Percentiles rank a stretch among this genome's conserved stretches.
phyloP scores from a whole-genome alignment of 2,113 vertebrate species.

The Corythornis vintsioides region DNA sequence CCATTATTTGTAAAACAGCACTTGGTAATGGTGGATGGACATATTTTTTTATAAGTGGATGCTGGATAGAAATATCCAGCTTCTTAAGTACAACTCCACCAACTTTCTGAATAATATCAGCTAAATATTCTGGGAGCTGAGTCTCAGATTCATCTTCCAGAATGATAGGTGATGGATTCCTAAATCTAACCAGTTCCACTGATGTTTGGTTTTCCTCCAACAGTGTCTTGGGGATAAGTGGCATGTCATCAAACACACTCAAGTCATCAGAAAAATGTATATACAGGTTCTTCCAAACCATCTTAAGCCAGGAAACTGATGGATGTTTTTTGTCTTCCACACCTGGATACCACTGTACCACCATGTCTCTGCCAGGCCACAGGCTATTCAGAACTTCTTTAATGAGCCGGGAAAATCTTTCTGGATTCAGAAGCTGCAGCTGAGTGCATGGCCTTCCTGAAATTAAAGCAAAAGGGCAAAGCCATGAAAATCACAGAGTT shows the following conservation, averaged over 20 bases:
- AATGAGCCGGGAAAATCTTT: conserved; percentile 91
- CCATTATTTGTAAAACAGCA: conserved; percentile 91
- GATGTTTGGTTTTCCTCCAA: conserved; percentile 79
- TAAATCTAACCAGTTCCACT: conserved; percentile 88
- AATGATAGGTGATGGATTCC: conserved; percentile 89
- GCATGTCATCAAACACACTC: conserved; percentile 93
- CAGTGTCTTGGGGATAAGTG: conserved; percentile 88
- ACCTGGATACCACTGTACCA: conserved; percentile 89
- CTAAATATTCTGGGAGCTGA: conserved; percentile 83
- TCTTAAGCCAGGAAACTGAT: conserved; percentile 88
- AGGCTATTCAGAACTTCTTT: conserved; percentile 88
- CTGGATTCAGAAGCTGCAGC: conserved; percentile 89
- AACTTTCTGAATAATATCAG: conserved; percentile 87
- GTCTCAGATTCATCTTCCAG: conserved; percentile 84
- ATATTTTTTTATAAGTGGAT: conserved; percentile 93
- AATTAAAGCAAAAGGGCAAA: conserved; percentile 58
- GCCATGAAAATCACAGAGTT: conserved; percentile 5
- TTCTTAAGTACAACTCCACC: conserved; percentile 91
- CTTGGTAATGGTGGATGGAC: conserved; percentile 87
- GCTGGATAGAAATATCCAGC: conserved; percentile 89
- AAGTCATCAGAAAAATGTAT: conserved; percentile 94
- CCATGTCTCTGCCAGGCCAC: conserved; percentile 90
- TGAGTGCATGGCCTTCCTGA: conserved; percentile 95
- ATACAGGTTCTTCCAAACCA: conserved; percentile 96
- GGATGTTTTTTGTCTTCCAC: conserved; percentile 88